Base-by-base conservation (phyloP, 2,113 vertebrate species). In the Melanerpes formicivorus region DNA sequence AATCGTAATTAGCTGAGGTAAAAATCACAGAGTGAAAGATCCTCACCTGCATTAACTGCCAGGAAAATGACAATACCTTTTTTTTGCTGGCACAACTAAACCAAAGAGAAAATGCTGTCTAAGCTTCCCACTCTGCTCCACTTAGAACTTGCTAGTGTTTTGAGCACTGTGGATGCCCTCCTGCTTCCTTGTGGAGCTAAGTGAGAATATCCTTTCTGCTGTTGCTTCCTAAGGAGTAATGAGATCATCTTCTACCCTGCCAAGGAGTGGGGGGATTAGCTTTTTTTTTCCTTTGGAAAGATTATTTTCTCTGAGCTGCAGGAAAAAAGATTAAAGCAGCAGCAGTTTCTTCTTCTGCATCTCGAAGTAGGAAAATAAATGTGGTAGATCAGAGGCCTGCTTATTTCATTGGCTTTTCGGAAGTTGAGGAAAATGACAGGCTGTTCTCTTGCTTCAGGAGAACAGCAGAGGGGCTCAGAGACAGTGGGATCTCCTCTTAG, bases 1-100 rank as follows among this genome's bases (percentile, higher is more conserved):
- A 76, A 9, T 76, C 92, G 60, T 94, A 84, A 80, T 94, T 96
- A 91, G 67, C 65, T 77, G 18, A 62, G 74, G 46, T 93, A 87
- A 96, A 44, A 73, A 88, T 54, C 79, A 34, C 2, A 13, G 32
- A 80, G 79, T 82, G 63, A 92, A 96, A 96, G 95, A 85, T 50
- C 54, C 76, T 84, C 50, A 63, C 89, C 73, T 78, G 46, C 37
- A 26, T 96, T 93, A 90, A 89, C 48, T 89, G n/a, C 89, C 59
- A 15, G 14, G 8, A 37, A 80, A 84, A 62, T 72, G 26, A 46
- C 16, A 50, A 63, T 59, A n/a, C 4, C 14, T n/a, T 70, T 58
- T 58, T 40, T 88, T 81, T 63, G 5, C 64, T 58, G 25, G 18
- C 12, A 18, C 6, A 50, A 21, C 23, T 66, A 32, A 64, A n/a